A percentile compares a stretch with the other conserved stretches of the same genome.
phyloP scores from a whole-genome alignment of 2,888 invertebrate genomes.

The Acronicta psi region DNA sequence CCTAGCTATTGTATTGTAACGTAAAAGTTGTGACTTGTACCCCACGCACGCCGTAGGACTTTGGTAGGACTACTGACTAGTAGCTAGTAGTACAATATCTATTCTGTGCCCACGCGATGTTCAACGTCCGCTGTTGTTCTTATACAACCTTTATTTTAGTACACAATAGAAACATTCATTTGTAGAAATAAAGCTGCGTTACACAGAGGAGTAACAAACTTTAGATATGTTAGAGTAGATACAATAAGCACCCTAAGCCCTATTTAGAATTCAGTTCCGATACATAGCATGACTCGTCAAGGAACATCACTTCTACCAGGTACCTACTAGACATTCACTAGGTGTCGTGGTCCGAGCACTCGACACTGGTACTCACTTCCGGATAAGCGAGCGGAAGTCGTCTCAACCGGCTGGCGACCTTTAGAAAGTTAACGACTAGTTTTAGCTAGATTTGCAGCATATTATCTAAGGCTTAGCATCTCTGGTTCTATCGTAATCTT shows the following conservation, averaged over 20 bases:
- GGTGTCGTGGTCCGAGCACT: not conserved
- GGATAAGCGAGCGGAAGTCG: not conserved
- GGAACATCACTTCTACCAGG: not conserved
- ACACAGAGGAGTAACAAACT: too few relatives aligned
- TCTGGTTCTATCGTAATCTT: too few relatives aligned
- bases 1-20: not conserved
- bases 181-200: too few relatives aligned
- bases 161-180: too few relatives aligned
- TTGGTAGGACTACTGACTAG: too few relatives aligned
- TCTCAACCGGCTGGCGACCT: not conserved
- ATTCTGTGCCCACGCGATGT: not conserved
- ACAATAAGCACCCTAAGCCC: too few relatives aligned
- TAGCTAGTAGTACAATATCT: too few relatives aligned
- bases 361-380: not conserved
- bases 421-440: not conserved
- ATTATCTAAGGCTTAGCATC: too few relatives aligned
- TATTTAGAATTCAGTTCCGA: not conserved
- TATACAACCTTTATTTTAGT: not conserved
- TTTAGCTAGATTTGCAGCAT: not conserved
- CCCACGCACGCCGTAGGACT: too few relatives aligned
- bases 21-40: too few relatives aligned
- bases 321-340: not conserved
- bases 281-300: not conserved
- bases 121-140: not conserved
- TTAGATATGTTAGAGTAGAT: too few relatives aligned